phyloP scores from a whole-genome alignment of 2,888 invertebrate genomes.

The Strigamia crassipes region DNA sequence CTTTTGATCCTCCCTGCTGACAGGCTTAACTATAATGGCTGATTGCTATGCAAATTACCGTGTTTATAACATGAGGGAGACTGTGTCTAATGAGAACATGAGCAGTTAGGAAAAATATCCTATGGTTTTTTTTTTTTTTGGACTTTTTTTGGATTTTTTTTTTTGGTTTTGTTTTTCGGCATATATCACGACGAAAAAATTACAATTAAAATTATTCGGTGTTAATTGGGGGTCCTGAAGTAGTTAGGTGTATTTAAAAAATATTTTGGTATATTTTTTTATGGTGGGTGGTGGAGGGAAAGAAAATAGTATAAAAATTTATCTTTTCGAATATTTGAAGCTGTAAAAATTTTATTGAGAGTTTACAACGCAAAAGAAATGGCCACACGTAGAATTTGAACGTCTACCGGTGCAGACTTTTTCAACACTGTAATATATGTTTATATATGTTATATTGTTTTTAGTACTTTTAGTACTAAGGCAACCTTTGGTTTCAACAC shows the following conservation, averaged over 20 bases:
- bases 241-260: no score
- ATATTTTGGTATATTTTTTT: neutral
- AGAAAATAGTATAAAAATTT: constrained; percentile 29
- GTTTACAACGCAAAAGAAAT: constrained; percentile 42
- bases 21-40: constrained; percentile 28
- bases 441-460: no score
- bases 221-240: neutral
- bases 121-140: neutral
- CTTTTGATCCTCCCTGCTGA: constrained; percentile 29
- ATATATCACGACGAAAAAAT: neutral
- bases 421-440: neutral
- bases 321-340: constrained; percentile 31
- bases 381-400: constrained; percentile 28
- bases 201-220: neutral
- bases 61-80: constrained; percentile 34
- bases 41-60: constrained; percentile 40
- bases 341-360: constrained; percentile 24
- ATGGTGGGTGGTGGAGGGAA: neutral
- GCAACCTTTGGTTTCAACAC: neutral
- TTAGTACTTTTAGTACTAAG: no score
- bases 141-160: neutral
- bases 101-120: neutral
- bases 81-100: constrained; percentile 17
- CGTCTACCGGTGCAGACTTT: constrained; percentile 7
- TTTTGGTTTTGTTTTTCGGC: neutral